Base-by-base conservation (phyloP, 2,888 invertebrate species). In the Lepidochrysops patricia region DNA sequence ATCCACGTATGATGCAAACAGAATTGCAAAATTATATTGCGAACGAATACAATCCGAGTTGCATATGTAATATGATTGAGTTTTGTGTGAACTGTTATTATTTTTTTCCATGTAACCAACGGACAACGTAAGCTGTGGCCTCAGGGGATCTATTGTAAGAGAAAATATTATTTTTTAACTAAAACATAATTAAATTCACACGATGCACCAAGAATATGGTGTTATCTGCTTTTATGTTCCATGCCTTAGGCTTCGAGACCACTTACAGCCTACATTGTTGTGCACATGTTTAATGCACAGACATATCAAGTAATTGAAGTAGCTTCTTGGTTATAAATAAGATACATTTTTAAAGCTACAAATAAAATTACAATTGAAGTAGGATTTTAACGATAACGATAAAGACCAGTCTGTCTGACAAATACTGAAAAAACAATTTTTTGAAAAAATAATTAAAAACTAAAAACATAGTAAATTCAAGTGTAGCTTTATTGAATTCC, bases 1-100 rank as follows among this genome's bases (percentile, higher is more conserved):
- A 50, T n/a, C 26, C 50, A 50, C 26, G 26, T 50, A 50, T 50
- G 26, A 50, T 50, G 25, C 50, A 50, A 50, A 50, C 50, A 50
- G 50, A 25, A 50, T 26, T 50, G 25, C 50, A 26, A 26, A 43
- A 19, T 15, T 50, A 25, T 2, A 26, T 13, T 12, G 4, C 25
- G 26, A 50, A 25, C 5, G 2, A 50, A 50, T 26, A 50, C 50
- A n/a, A 26, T 50, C 50, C 26, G n/a, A 50, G 13, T n/a, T 26
- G 25, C 13, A 26, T 26, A 7, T 6, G 25, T 6, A 26, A 50
- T 50, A 50, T 26, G 50, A 26, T 12, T n/a, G n/a, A 50, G 2
- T 50, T 26, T 50, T 13, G 26, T n/a, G 50, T 26, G 26, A 43
- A 23, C 9, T 19, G 43, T 12, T 9, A 43, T 43, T 43, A 19